Evolutionary conservation across 1,140 invertebrate genomes (phyloP), one percentile per base, ranked within the genome.

Genomic region (Bombus waltoni): DNA sequence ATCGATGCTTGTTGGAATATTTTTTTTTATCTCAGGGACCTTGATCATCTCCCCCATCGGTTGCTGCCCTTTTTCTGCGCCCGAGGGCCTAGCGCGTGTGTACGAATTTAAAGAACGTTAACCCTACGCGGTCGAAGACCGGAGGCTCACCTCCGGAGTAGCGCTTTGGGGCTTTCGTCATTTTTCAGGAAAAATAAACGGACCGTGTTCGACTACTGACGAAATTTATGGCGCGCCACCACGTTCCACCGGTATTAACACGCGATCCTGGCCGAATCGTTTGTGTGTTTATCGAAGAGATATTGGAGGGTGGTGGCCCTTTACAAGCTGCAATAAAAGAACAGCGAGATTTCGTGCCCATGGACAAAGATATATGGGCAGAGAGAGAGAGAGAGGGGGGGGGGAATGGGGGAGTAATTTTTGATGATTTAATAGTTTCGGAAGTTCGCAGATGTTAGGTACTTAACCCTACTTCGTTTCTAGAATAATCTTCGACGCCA

Each of bases 51-150:
- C 59, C n/a, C 59, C 18, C 71, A 13, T 22, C 42, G 42, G n/a
- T 53, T 35, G 47, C 22, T 75, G 47, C 75, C 74, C 75, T 57
- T 84, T 83, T 78, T 70, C 38, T 62, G 28, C 70, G 66, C 82
- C 75, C 47, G 66, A 13, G 44, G 75, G 65, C 74, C 53, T 13
- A 59, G 9, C 82, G 76, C 75, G 82, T 71, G 82, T 32, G 82
- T 71, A 78, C 75, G 75, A 84, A 71, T 84, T 84, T 84, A 84
- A 79, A 84, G 82, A 84, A 79, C 82, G 82, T 84, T 84, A 44
- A 84, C 82, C 82, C 82, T 84, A 44, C 35, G 75, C 82, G 75
- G 66, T 78, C 82, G 82, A 79, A 62, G 75, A 71, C 81, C 75
- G n/a, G 4, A 68, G 42, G 65, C 76, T 10, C 47, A 53, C 82